phyloP scores from a whole-genome alignment of 1,140 invertebrate genomes.

The Trinorchestia longiramus region DNA sequence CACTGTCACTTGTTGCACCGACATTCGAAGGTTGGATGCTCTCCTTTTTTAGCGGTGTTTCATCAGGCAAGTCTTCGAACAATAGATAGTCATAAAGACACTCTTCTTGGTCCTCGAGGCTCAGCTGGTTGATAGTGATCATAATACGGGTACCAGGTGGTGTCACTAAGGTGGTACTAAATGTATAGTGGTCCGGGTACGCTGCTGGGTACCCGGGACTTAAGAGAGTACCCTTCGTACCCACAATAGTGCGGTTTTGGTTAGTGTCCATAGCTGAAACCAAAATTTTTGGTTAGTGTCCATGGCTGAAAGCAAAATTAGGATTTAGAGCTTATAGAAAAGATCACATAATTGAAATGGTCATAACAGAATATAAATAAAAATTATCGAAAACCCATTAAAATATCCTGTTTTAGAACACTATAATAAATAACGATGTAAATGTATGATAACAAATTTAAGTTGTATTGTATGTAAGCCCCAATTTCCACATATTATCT shows the following conservation, averaged over 20 bases:
- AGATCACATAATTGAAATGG: background rate
- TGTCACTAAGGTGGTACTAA: constrained; percentile 75
- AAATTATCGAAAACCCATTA: no score
- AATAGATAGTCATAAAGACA: constrained; percentile 84
- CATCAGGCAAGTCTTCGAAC: constrained; percentile 68
- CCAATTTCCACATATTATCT: no score
- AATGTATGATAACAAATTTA: background rate
- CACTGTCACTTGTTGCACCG: background rate
- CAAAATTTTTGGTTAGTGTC: background rate
- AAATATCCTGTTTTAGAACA: no score
- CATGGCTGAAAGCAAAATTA: background rate
- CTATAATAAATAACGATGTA: background rate
- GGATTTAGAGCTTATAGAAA: background rate
- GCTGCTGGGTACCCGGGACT: constrained; percentile 77
- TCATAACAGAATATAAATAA: no score
- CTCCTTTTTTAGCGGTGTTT: background rate
- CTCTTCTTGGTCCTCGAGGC: constrained; percentile 80
- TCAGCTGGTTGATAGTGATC: constrained; percentile 77
- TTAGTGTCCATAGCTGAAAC: background rate
- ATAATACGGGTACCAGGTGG: constrained; percentile 72
- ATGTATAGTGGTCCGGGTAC: constrained; percentile 78
- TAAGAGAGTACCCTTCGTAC: constrained; percentile 73
- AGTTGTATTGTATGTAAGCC: no score
- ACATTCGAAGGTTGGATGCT: background rate
- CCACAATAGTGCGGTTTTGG: constrained; percentile 68